A percentile compares a stretch with the other conserved stretches of the same genome.
Conservation (phyloP, 2,888 invertebrate species). For the Keiferia lycopersicella region DNA sequence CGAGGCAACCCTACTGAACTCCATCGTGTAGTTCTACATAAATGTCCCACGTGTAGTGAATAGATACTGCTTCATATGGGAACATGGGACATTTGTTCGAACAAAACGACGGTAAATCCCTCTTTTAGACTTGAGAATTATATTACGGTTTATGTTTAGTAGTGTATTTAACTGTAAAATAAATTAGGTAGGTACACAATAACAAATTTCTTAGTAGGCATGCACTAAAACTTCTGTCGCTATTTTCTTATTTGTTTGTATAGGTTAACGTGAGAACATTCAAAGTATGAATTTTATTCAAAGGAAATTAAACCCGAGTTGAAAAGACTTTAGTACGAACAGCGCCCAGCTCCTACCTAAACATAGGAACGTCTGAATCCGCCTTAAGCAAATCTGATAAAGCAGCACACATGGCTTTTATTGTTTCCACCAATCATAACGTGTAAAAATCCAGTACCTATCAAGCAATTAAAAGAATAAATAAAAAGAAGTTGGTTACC, state of each 20-base stretch:
- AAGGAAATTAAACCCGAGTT: too few relatives aligned
- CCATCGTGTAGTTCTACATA: slow-evolving; percentile 2
- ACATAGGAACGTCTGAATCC: too few relatives aligned
- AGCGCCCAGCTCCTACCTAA: too few relatives aligned
- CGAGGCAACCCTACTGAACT: too few relatives aligned
- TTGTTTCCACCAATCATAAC: slow-evolving; percentile 1
- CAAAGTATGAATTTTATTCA: too few relatives aligned
- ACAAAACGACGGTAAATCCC: not conserved
- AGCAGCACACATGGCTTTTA: not conserved
- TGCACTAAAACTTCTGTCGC: too few relatives aligned
- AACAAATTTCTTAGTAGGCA: too few relatives aligned
- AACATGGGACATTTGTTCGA: not conserved
- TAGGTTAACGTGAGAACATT: too few relatives aligned
- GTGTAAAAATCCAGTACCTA: not conserved
- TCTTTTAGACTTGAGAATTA: not conserved
- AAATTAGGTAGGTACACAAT: not conserved
- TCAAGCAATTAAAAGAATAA: too few relatives aligned
- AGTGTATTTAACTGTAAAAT: not conserved
- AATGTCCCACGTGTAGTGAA: slow-evolving; percentile 16
- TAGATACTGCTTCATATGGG: slow-evolving; percentile 14
- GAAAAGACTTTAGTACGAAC: too few relatives aligned
- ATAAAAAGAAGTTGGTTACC: not conserved
- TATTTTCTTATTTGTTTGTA: too few relatives aligned
- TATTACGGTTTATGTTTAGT: not conserved
- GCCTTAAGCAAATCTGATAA: too few relatives aligned